Conservation (phyloP, 2,888 invertebrate species). For the Charanyca ferruginea region DNA sequence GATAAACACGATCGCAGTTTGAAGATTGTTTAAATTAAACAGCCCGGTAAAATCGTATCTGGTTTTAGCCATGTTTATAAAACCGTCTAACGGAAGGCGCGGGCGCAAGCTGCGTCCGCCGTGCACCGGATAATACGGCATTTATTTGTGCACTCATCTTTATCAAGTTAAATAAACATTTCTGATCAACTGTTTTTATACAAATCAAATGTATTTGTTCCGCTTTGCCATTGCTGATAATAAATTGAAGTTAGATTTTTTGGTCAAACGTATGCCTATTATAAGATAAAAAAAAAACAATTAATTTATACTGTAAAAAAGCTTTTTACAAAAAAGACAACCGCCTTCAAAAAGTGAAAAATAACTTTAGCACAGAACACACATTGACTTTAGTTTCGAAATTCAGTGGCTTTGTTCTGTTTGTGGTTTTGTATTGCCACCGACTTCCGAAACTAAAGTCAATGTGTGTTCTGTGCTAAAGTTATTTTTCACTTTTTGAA, state of each 20-base stretch:
- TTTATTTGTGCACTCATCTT: conserved; percentile 67
- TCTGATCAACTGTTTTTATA: too few species aligned
- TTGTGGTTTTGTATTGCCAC: too few species aligned
- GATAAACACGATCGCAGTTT: conserved; percentile 45
- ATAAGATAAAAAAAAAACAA: not conserved
- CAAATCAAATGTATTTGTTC: conserved; percentile 12
- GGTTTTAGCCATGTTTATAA: conserved; percentile 59
- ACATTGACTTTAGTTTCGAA: too few species aligned
- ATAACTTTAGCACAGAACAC: too few species aligned
- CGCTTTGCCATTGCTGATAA: not conserved
- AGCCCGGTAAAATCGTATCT: conserved; percentile 40
- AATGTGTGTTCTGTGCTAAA: too few species aligned
- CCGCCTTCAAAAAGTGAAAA: too few species aligned
- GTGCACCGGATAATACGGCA: conserved; percentile 71
- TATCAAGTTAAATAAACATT: conserved; percentile 45
- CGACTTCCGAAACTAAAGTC: too few species aligned
- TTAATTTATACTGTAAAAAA: not conserved
- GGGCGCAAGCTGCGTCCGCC: conserved; percentile 81
- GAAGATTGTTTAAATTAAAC: conserved; percentile 47
- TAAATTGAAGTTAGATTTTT: not conserved
- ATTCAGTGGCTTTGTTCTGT: too few species aligned
- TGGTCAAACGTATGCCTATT: too few species aligned
- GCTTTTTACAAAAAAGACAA: too few species aligned
- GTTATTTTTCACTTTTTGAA: too few species aligned
- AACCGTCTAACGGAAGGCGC: conserved; percentile 76